Conservation (phyloP, 2,797 vertebrate species). For the Argyrosomus regius region DNA sequence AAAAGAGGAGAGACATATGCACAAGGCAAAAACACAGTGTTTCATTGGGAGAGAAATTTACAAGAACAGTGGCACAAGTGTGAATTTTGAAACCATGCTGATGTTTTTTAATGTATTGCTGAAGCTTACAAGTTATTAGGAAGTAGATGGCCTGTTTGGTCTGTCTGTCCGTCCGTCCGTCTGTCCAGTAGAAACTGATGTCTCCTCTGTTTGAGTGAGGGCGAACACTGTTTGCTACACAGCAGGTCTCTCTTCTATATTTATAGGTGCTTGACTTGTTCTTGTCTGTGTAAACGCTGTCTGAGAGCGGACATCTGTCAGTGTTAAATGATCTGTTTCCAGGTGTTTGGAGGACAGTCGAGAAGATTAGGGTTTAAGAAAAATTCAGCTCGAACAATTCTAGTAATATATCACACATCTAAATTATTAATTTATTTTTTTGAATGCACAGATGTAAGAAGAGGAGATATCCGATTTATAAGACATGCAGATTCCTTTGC, state of each 20-base stretch:
- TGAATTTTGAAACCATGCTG: slow-evolving; percentile 80
- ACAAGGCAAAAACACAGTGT: slow-evolving; percentile 84
- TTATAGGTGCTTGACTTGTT: slow-evolving; percentile 74
- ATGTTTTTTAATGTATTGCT: slow-evolving; percentile 72
- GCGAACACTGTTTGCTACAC: slow-evolving; percentile 57
- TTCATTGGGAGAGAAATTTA: slow-evolving; percentile 78
- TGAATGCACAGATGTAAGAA: slow-evolving; percentile 46
- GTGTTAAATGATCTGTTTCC: slow-evolving; percentile 67
- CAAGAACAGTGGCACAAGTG: slow-evolving; percentile 84
- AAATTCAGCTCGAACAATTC: slow-evolving; percentile 3
- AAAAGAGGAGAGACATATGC: slow-evolving; percentile 80
- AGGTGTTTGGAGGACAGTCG: slow-evolving; percentile 44
- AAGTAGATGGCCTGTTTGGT: slow-evolving; percentile 59
- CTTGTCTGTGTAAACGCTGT: slow-evolving; percentile 64
- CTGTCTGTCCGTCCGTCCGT: slow-evolving; percentile 43
- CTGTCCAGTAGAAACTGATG: slow-evolving; percentile 47
- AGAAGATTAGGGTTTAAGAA: slow-evolving; percentile 21
- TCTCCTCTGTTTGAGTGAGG: slow-evolving; percentile 59
- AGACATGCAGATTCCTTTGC: slow-evolving; percentile 27
- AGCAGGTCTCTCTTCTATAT: slow-evolving; percentile 68
- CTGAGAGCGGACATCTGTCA: slow-evolving; percentile 56
- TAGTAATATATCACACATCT: slow-evolving; percentile 40
- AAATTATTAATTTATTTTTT: slow-evolving; percentile 53
- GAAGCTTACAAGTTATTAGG: slow-evolving; percentile 67
- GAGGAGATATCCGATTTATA: slow-evolving; percentile 18